Percentiles rank a stretch among this genome's conserved stretches.
Evolutionary conservation across 2,113 vertebrate species (phyloP).

Genomic region (Toxostoma redivivum): DNA sequence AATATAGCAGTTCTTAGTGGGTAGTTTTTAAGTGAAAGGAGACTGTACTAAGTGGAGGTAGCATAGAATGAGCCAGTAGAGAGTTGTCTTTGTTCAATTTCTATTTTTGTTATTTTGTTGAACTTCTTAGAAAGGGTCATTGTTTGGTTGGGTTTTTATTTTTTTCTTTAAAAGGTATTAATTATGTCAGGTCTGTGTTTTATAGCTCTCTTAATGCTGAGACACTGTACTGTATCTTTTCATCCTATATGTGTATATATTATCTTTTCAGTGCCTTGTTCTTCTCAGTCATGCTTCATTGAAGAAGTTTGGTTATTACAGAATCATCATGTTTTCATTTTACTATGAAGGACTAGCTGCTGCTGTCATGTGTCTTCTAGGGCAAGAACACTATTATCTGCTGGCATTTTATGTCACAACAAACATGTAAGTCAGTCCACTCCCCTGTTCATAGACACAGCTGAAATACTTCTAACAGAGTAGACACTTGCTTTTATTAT

Average conservation of each 20-base stretch:
- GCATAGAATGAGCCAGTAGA: not conserved
- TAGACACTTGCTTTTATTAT: not conserved
- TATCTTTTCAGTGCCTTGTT: constrained; percentile 80
- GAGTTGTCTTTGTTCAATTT: not conserved
- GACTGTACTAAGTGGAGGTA: not conserved
- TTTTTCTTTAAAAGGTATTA: not conserved
- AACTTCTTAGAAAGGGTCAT: not conserved
- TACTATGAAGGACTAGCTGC: constrained; percentile 80
- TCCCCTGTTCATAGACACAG: not conserved
- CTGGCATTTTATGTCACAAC: constrained; percentile 82
- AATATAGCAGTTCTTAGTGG: not conserved
- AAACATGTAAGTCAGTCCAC: constrained; percentile 81
- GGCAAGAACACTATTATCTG: constrained; percentile 78
- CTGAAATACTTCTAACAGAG: not conserved
- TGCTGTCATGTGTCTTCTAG: constrained; percentile 76
- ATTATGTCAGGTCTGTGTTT: not conserved
- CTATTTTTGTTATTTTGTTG: not conserved
- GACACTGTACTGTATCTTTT: not conserved
- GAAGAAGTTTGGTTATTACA: constrained; percentile 83
- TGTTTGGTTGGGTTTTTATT: not conserved
- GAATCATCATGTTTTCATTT: constrained; percentile 85
- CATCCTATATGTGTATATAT: not conserved
- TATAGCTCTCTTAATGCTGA: not conserved
- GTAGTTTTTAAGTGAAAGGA: not conserved
- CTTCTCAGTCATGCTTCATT: constrained; percentile 78